Evolutionary conservation across 2,888 invertebrate species (phyloP), one percentile per base, ranked within the genome.

Genomic region (Pammene aurita): DNA sequence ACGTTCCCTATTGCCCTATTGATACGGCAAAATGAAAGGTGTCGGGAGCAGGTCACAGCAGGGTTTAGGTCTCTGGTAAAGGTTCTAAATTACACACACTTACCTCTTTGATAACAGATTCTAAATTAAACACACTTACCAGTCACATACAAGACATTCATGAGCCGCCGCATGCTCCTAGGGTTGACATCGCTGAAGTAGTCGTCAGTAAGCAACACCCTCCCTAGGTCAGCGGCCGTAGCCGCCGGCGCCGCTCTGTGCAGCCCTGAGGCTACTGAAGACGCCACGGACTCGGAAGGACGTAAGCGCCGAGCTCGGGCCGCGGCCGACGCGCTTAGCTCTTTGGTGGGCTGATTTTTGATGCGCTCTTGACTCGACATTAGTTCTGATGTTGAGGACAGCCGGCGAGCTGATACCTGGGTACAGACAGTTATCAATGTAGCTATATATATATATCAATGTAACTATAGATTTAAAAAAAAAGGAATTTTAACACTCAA

Each of bases 181-280:
- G 99, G 99, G 93, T 99, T 99, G 73, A 99, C 98, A 87, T 99
- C 99, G 79, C 98, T 98, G 88, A 99, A 99, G 93, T 99, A 99
- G 88, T 99, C 99, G 83, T 99, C 99, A 0, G 98, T 98, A 18
- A 98, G 94, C 74, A 99, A 93, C 92, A 98, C 97, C 77, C 97
- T 95, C 52, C 97, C 92, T 35, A 94, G 81, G 75, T 89, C 93
- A 54, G 96, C 96, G 1, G 96, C 96, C 5, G 96, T 96, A 13
- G 79, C 76, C 77, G 86, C 84, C 7, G 84, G 84, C 42, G 82
- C 84, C 87, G 95, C 79, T 9, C 77, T 77, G 35, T 97, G 96
- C 71, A 97, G 91, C 83, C 97, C 97, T 41, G 97, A 97, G 34
- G 97, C 97, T 70, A 98, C 96, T 2, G 97, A 97, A 81, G 97